Evolutionary conservation across 2,888 invertebrate species (phyloP), one percentile per base, ranked within the genome.

Genomic region (Pandemis cinnamomeana): DNA sequence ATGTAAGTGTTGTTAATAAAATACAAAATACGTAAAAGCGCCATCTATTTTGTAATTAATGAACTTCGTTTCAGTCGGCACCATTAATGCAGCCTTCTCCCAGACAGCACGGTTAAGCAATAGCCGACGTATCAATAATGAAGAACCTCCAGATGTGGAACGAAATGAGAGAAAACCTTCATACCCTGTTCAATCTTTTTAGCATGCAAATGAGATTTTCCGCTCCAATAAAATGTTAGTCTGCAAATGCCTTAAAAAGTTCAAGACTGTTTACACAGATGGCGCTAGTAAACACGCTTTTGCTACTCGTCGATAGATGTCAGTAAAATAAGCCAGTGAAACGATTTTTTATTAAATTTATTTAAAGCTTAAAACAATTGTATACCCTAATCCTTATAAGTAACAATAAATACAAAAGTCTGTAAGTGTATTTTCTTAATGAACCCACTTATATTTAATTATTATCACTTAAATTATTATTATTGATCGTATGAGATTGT

Each of bases 51-150:
- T 20, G 51, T 10, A 11, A 55, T 64, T 51, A 7, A 7, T 3
- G 0, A 75, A 78, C 66, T 66, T 55, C 20, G 11, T 86, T 87
- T 55, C 82, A 92, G 92, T 93, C 77, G 78, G 92, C 5, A 79
- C 90, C 13, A 78, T 92, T 41, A 92, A 92, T 72, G 90, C 91
- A 81, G 86, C 85, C 0, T 91, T 88, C 75, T 92, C 91, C 79
- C 91, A 92, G 78, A 63, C 88, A 0, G 72, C 77, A 2, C 91
- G 90, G 67, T 62, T 91, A 71, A 84, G 82, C 42, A 87, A 84
- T 71, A 86, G 85, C 1, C 85, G 84, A 20, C 81, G 80, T 15
- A 76, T 78, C 68, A 75, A 71, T 5, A 78, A 82, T 8, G 78
- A 80, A 48, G 76, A 79, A 1, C 72, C 72, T 0, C 80, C 80